phyloP scores from a whole-genome alignment of 2,113 vertebrate species.

The Platichthys flesus region DNA sequence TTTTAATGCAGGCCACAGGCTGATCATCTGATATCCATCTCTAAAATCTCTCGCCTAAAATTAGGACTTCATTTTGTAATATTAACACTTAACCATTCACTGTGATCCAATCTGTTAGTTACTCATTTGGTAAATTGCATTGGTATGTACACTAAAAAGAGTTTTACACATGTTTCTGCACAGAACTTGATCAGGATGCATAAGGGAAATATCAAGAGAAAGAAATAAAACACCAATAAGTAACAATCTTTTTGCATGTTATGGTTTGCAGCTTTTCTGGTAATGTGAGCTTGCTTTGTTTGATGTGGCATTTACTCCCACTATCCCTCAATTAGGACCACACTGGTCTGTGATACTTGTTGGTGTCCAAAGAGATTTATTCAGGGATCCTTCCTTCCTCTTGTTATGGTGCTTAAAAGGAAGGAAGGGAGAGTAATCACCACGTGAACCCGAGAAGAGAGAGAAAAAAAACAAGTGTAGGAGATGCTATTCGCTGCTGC shows the following conservation, averaged over 20 bases:
- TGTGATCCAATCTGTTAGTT: too few species aligned
- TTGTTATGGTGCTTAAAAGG: not conserved
- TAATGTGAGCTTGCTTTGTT: not conserved
- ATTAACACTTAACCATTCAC: too few species aligned
- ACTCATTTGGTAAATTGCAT: too few species aligned
- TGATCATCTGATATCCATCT: too few species aligned
- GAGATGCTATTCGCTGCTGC: not conserved
- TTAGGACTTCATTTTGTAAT: too few species aligned
- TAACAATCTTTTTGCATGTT: not conserved
- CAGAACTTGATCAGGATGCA: too few species aligned
- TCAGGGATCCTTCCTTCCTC: not conserved
- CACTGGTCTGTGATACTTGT: not conserved
- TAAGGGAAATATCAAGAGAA: too few species aligned
- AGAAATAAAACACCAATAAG: not conserved
- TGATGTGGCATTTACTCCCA: not conserved
- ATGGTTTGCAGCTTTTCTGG: too few species aligned
- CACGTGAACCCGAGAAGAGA: not conserved
- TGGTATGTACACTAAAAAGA: too few species aligned
- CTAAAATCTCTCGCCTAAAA: too few species aligned
- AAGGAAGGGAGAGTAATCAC: not conserved
- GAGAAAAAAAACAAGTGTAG: not conserved
- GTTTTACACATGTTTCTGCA: too few species aligned
- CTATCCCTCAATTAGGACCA: not conserved
- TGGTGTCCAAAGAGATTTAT: not conserved
- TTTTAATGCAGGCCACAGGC: too few species aligned